Base-by-base conservation (phyloP, 2,888 invertebrate species). In the Diadegma fenestrale region DNA sequence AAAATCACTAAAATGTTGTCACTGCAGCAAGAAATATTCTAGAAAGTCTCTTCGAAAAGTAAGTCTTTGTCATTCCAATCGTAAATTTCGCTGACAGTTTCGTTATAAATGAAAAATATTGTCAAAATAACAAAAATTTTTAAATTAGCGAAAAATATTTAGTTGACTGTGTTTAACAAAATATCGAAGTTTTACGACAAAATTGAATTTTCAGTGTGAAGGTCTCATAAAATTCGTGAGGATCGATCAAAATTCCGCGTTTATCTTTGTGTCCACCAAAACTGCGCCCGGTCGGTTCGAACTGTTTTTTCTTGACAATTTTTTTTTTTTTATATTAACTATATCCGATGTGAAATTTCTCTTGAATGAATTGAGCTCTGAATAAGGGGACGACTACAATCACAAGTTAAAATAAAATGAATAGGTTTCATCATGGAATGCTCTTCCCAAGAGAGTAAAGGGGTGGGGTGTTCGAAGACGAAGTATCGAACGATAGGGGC, bases 381-480 rank as follows among this genome's bases (percentile, higher is more conserved):
- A 10, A 41, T 58, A 54, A 45, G 80, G 41, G 63, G 71, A 37
- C 54, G 58, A 75, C 33, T 64, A 71, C 41, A 84, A 71, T 82
- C 73, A 73, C 54, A 45, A 48, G 64, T 68, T n/a, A 64, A 41
- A 80, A 88, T 88, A 87, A 89, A 91, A 92, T 91, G 90, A 92
- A 91, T 90, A 90, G 90, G 54, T 72, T 89, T 90, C 89, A 91
- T 92, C 91, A 91, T 92, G 92, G 92, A 91, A 92, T 91, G 71
- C 90, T 91, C 89, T 88, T 90, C 90, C 88, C 88, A 85, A 77
- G 88, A 88, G 88, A 90, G 87, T 45, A 78, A 75, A n/a, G n/a
- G 37, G 71, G 41, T 54, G 61, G 41, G 48, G 43, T 69, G 66
- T 45, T 63, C 45, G 33, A 22, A 45, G 45, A 80, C 73, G 73